Percentiles rank a stretch among this genome's conserved stretches.
Evolutionary conservation across 1,140 invertebrate species (phyloP).

Genomic region (Heliconius hermathena): DNA sequence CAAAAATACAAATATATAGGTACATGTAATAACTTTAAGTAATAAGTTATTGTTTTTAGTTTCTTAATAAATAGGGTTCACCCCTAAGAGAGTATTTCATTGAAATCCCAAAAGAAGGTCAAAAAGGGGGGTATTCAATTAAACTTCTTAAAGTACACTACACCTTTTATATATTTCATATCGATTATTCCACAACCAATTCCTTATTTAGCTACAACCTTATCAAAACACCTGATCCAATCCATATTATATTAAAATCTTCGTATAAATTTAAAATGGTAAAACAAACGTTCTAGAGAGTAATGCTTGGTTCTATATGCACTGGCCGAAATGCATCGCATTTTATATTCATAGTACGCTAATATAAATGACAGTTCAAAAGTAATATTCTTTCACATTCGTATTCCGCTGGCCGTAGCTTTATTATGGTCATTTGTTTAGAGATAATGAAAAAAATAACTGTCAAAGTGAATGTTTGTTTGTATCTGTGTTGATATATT

Average conservation of each 20-base stretch:
- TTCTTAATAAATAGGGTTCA: too few relatives aligned
- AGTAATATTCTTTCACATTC: constrained; percentile 10
- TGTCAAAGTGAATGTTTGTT: neutral
- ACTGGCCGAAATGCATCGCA: constrained; percentile 12
- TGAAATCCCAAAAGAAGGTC: too few relatives aligned
- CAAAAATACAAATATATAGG: too few relatives aligned
- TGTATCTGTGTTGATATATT: neutral
- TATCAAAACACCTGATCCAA: too few relatives aligned
- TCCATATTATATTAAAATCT: neutral
- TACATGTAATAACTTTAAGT: too few relatives aligned
- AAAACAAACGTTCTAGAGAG: neutral
- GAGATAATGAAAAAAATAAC: neutral
- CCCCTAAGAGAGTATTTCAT: too few relatives aligned
- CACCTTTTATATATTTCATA: too few relatives aligned
- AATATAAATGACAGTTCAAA: constrained; percentile 18
- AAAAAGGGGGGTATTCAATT: too few relatives aligned
- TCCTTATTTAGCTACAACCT: too few relatives aligned
- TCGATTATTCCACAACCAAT: too few relatives aligned
- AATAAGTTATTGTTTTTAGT: too few relatives aligned
- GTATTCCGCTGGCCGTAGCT: neutral
- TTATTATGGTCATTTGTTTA: neutral
- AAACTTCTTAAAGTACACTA: too few relatives aligned
- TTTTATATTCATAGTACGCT: constrained; percentile 10
- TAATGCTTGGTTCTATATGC: constrained; percentile 12
- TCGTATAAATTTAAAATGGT: neutral